Evolutionary conservation across 2,797 vertebrate species (phyloP).

Genomic region (Fistularia tabacaria): DNA sequence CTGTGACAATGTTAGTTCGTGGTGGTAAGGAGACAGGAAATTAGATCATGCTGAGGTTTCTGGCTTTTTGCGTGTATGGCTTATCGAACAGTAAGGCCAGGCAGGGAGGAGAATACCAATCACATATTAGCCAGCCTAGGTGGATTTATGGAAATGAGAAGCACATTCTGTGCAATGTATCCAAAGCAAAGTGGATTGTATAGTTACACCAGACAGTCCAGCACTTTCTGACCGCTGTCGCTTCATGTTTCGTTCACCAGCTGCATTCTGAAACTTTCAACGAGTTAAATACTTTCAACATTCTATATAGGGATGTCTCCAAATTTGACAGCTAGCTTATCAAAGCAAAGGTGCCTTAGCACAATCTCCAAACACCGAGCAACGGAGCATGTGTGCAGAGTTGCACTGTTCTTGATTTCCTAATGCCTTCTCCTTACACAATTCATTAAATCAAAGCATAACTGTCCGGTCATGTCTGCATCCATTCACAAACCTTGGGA

Average conservation of each 20-base stretch:
- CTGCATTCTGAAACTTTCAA: conserved; percentile 5
- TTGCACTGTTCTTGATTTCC: too few species aligned
- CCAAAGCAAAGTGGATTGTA: conserved; percentile 37
- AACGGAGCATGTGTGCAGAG: too few species aligned
- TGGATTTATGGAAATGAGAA: conserved; percentile 60
- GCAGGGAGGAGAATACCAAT: conserved; percentile 65
- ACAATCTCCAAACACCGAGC: too few species aligned
- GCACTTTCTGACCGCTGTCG: conserved; percentile 1
- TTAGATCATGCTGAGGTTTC: conserved; percentile 66
- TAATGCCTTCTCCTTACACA: too few species aligned
- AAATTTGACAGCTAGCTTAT: too few species aligned
- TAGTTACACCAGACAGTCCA: conserved; percentile 27
- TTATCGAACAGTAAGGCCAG: conserved; percentile 52
- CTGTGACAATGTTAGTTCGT: conserved; percentile 62
- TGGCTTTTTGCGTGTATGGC: conserved; percentile 42
- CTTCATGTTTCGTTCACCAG: conserved; percentile 3
- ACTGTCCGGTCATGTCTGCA: too few species aligned
- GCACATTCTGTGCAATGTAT: conserved; percentile 33
- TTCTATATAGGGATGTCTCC: too few species aligned
- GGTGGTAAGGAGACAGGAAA: conserved; percentile 67
- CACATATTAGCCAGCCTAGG: conserved; percentile 51
- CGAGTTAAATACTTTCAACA: too few species aligned
- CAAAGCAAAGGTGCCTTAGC: too few species aligned
- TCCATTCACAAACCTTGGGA: too few species aligned
- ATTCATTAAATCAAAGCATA: too few species aligned